Evolutionary conservation across 1,140 invertebrate species (phyloP).

Genomic region (Drosophila guanche): DNA sequence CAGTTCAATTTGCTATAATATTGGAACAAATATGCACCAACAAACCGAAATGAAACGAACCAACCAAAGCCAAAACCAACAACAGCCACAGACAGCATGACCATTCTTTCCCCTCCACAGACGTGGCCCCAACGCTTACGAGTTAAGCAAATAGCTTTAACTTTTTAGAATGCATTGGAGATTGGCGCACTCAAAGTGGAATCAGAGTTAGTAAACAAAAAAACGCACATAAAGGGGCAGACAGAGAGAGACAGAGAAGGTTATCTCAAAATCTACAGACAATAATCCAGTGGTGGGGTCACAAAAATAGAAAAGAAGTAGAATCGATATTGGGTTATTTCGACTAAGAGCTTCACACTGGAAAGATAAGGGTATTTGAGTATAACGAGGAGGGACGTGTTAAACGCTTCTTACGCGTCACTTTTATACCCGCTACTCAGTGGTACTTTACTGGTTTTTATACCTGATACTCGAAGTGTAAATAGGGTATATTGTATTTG

Average conservation of each 20-base stretch:
- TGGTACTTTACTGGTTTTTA: too few species aligned
- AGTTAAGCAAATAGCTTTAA: conserved; percentile 58
- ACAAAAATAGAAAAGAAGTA: background rate
- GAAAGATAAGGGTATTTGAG: too few species aligned
- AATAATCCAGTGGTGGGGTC: conserved; percentile 71
- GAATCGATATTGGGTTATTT: background rate
- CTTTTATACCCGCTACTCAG: too few species aligned
- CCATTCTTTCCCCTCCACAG: conserved; percentile 3
- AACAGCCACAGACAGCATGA: conserved; percentile 54
- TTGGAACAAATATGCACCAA: conserved; percentile 73
- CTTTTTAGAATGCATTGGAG: conserved; percentile 67
- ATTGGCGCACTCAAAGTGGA: conserved; percentile 57
- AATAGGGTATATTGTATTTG: too few species aligned
- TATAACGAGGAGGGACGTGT: too few species aligned
- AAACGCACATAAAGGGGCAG: background rate
- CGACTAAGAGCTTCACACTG: too few species aligned
- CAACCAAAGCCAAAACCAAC: conserved; percentile 7
- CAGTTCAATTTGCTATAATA: conserved; percentile 81
- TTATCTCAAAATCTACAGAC: conserved; percentile 74
- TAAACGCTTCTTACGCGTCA: too few species aligned
- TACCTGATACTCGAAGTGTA: too few species aligned
- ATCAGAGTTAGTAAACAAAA: conserved; percentile 74
- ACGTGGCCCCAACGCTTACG: background rate
- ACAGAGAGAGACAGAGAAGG: conserved; percentile 4
- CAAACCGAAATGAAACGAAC: conserved; percentile 25